Percentiles rank a stretch among this genome's conserved stretches.
phyloP scores from a whole-genome alignment of 1,140 invertebrate genomes.

The Myzus persicae region DNA sequence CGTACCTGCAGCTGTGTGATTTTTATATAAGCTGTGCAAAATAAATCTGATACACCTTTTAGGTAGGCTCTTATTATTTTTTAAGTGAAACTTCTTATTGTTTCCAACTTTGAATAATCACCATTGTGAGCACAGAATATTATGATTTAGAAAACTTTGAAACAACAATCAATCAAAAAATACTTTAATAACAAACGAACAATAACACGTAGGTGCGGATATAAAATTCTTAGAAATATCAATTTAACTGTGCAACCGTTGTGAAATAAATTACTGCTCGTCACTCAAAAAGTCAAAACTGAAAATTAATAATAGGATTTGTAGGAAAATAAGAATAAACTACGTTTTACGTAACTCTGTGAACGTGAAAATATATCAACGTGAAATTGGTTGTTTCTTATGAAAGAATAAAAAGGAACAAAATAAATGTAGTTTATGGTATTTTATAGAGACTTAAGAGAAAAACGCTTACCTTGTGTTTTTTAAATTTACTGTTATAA shows the following conservation, averaged over 20 bases:
- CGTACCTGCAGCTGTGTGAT: neutral
- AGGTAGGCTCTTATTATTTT: neutral
- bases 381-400: neutral
- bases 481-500: neutral
- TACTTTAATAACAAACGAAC: neutral
- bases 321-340: neutral
- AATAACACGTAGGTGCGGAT: neutral
- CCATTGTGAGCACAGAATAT: neutral
- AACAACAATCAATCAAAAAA: constrained; percentile 9
- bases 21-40: neutral
- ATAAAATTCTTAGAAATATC: constrained; percentile 1
- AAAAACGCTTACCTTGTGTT: neutral
- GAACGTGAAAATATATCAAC: neutral
- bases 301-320: neutral
- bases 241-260: neutral
- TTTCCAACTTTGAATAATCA: neutral
- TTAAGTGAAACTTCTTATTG: neutral
- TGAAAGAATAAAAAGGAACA: neutral
- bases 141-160: neutral
- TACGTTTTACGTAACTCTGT: neutral
- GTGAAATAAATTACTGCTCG: neutral
- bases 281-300: neutral
- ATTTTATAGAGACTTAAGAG: neutral
- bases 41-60: neutral
- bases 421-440: neutral